Evolutionary conservation across 2,797 vertebrate genomes (phyloP).

Genomic region (Argentina silus): DNA sequence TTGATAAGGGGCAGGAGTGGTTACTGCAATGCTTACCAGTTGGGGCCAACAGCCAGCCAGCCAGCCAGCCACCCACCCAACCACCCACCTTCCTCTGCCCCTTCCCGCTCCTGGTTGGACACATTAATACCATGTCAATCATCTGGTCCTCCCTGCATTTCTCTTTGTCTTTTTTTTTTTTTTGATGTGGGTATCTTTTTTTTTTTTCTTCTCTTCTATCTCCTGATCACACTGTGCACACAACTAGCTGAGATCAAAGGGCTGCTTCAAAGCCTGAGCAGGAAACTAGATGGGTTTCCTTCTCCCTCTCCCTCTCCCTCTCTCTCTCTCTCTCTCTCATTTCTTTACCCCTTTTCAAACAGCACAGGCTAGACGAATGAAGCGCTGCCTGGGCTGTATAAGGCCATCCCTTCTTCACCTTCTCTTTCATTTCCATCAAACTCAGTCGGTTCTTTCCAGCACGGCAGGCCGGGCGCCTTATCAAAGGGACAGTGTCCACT

Average conservation of each 20-base stretch:
- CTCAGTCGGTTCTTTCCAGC: conserved; percentile 49
- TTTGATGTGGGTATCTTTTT: conserved; percentile 52
- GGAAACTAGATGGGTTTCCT: conserved; percentile 67
- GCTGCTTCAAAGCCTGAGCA: conserved; percentile 76
- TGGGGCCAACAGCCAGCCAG: neutral
- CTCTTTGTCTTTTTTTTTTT: conserved; percentile 58
- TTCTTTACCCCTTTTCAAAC: conserved; percentile 66
- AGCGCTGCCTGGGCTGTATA: conserved; percentile 35
- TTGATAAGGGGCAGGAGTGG: conserved; percentile 27
- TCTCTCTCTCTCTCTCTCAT: conserved; percentile 33
- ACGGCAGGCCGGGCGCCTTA: conserved; percentile 29
- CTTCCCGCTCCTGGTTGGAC: conserved; percentile 52
- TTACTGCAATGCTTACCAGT: neutral
- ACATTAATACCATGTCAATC: conserved; percentile 58
- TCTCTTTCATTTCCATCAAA: conserved; percentile 46
- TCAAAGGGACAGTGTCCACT: conserved; percentile 35
- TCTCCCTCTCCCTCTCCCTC: conserved; percentile 38
- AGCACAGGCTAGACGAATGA: conserved; percentile 41
- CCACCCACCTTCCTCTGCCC: conserved; percentile 6
- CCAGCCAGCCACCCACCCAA: neutral
- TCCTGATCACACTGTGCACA: conserved; percentile 77
- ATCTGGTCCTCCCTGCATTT: conserved; percentile 53
- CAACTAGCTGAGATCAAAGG: conserved; percentile 79
- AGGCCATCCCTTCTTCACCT: conserved; percentile 59
- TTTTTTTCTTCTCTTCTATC: conserved; percentile 52